Evolutionary conservation across 2,797 vertebrate genomes (phyloP).

Genomic region (Anas bahamensis): DNA sequence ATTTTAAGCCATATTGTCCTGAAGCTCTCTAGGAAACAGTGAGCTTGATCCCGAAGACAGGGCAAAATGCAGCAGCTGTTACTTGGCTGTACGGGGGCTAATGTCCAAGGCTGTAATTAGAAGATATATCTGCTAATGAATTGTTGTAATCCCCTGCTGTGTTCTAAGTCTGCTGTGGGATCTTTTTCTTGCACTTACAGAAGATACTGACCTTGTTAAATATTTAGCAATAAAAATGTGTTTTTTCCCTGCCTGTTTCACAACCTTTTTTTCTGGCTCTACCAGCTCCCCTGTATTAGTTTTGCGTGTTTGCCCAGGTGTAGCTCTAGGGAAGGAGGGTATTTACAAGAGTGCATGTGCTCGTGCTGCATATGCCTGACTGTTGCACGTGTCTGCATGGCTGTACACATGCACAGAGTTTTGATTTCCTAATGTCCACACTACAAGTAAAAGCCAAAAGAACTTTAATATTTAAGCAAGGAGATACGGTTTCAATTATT

Average conservation of each 20-base stretch:
- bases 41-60: not conserved
- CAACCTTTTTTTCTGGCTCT: not conserved
- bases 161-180: not conserved
- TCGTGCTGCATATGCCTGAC: not conserved
- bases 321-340: not conserved
- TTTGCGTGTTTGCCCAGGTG: not conserved
- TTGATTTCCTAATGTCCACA: not conserved
- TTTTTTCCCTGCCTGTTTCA: not conserved
- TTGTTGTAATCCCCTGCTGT: slow-evolving; percentile 1
- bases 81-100: not conserved
- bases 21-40: not conserved
- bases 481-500: not conserved
- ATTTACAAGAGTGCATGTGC: not conserved
- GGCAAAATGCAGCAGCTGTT: not conserved
- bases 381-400: not conserved
- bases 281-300: not conserved
- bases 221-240: not conserved
- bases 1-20: not conserved
- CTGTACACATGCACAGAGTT: not conserved
- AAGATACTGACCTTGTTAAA: slow-evolving; percentile 38
- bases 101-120: slow-evolving; percentile 23
- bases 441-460: not conserved
- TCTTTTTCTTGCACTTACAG: not conserved
- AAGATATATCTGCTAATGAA: slow-evolving; percentile 47
- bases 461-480: not conserved